A percentile compares a stretch with the other conserved stretches of the same genome.
phyloP scores from a whole-genome alignment of 2,797 vertebrate genomes.

The Chrysocyon brachyurus region DNA sequence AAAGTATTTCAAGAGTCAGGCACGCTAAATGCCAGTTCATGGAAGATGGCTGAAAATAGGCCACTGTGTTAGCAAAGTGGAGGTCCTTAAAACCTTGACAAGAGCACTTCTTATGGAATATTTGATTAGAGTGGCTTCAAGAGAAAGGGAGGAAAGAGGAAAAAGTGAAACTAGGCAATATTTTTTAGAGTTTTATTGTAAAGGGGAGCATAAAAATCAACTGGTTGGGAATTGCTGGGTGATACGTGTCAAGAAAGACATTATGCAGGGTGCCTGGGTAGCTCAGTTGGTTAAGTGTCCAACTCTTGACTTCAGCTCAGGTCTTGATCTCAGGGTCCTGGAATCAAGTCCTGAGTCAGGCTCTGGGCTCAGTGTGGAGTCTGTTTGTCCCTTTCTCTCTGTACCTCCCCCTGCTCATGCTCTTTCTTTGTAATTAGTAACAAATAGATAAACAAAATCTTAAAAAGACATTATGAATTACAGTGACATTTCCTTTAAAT shows the following conservation, averaged over 20 bases:
- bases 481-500: neutral
- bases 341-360: neutral
- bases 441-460: neutral
- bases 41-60: neutral
- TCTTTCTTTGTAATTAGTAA: neutral
- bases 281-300: neutral
- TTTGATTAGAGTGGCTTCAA: neutral
- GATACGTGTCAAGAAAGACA: neutral
- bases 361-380: neutral
- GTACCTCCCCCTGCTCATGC: neutral
- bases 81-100: neutral
- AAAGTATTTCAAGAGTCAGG: neutral
- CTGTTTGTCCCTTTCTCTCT: neutral
- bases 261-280: neutral
- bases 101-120: neutral
- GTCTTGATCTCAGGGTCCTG: neutral
- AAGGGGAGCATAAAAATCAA: neutral
- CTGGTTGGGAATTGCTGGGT: neutral
- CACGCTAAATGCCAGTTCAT: neutral
- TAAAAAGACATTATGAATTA: neutral
- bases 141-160: neutral
- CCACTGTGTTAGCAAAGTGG: neutral
- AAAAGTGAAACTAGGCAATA: neutral
- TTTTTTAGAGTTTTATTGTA: neutral
- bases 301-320: too few relatives aligned